Base-by-base conservation (phyloP, 2,113 vertebrate genomes). In the Nyctereutes procyonoides region DNA sequence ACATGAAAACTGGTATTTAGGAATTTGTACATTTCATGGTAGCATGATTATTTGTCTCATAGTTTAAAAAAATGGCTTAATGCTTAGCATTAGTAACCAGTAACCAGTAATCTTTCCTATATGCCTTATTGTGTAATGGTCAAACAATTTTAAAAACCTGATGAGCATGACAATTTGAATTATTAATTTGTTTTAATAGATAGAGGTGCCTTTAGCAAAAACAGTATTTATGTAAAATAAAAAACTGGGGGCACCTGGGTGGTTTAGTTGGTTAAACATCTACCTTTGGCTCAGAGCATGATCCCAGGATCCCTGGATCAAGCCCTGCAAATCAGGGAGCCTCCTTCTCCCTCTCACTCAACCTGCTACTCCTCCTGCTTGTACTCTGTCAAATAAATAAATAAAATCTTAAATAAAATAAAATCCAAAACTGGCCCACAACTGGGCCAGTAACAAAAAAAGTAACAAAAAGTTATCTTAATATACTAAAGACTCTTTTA, bases 11-110 rank as follows among this genome's bases (percentile, higher is more conserved):
- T 58, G 87, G 53, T 56, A 88, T 20, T 82, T 87, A 96, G 15
- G 0, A 51, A 98, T 60, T 93, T 88, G 93, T 95, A 43, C 3
- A 93, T 96, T 96, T 5, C 16, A n/a, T 4, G 92, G 80, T 20
- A 97, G 48, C n/a, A 74, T 96, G 30, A 95, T 97, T 55, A 97
- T 96, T 98, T 98, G 92, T 98, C 91, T 96, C 96, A 48, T 85
- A 97, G 97, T 97, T 86, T 90, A 96, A 8, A 51, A 97, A 24
- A 55, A 48, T 93, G 55, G 43, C 90, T 98, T 96, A 76, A 74
- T 74, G 73, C n/a, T 91, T 91, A 85, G 0, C 13, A 97, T 96
- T 95, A 80, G 51, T 97, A 96, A 74, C 1, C 82, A 88, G 11
- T 97, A 96, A 94, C 9, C 97, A 97, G 93, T 92, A 92, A 86